A percentile compares a stretch with the other conserved stretches of the same genome.
Conservation (phyloP, 2,797 vertebrate genomes). For the Sebastes jordani region DNA sequence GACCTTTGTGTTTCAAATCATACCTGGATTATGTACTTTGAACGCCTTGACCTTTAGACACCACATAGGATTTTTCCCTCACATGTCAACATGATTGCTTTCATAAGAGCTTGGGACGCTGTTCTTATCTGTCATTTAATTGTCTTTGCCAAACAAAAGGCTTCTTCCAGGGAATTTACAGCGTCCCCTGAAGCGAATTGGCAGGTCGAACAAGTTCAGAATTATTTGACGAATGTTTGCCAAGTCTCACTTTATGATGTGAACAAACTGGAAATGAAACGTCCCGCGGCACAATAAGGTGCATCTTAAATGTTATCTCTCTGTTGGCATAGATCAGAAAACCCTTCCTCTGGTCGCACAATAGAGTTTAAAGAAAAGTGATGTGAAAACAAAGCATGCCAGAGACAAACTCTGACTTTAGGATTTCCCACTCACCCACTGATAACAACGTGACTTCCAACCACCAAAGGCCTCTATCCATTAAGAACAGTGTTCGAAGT, state of each 20-base stretch:
- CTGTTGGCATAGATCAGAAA: neutral
- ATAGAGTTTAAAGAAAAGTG: neutral
- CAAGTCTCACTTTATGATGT: neutral
- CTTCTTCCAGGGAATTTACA: neutral
- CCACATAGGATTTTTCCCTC: neutral
- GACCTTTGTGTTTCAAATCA: slow-evolving; percentile 34
- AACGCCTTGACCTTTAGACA: slow-evolving; percentile 20
- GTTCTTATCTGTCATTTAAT: neutral
- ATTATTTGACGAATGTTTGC: neutral
- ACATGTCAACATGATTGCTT: slow-evolving; percentile 16
- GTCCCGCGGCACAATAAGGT: neutral
- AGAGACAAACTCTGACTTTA: neutral
- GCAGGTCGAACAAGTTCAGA: neutral
- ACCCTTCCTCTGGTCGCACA: neutral
- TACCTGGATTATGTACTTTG: slow-evolving; percentile 56
- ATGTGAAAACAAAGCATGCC: neutral
- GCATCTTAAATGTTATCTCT: neutral
- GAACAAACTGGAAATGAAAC: neutral
- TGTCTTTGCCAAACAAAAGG: neutral
- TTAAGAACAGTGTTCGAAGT: neutral
- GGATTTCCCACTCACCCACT: neutral
- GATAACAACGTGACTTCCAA: neutral
- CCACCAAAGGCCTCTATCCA: neutral
- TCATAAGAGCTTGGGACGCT: slow-evolving; percentile 5
- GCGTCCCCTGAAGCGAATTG: neutral